Percentiles rank a stretch among this genome's conserved stretches.
Conservation (phyloP, 2,888 invertebrate genomes). For the Ormyrus labotus region DNA sequence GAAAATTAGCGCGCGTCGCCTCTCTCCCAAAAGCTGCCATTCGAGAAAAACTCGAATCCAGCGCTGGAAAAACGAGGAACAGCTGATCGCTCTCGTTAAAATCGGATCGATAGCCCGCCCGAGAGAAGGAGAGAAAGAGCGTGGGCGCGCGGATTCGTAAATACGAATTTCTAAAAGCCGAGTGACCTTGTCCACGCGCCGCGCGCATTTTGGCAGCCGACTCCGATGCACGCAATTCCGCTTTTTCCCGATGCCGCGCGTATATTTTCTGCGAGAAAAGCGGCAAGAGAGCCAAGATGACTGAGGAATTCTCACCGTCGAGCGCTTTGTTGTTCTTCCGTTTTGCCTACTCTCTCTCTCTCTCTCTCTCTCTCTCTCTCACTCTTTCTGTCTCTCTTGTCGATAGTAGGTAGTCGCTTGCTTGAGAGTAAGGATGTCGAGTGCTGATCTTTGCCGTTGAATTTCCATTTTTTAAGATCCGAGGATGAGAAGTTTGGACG, state of each 20-base stretch:
- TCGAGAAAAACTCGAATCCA: too few species aligned
- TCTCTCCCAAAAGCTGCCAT: too few species aligned
- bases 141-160: conserved; percentile 19
- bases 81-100: too few species aligned
- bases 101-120: too few species aligned
- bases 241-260: conserved; percentile 8
- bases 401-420: not conserved
- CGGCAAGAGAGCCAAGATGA: conserved; percentile 7
- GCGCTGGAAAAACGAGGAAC: too few species aligned
- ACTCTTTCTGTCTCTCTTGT: conserved; percentile 4
- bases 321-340: too few species aligned
- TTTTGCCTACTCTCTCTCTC: not conserved
- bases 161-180: conserved; percentile 50
- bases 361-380: not conserved
- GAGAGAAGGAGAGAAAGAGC: too few species aligned
- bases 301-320: not conserved
- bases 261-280: conserved; percentile 10
- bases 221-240: conserved; percentile 51
- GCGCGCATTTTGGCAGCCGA: conserved; percentile 47
- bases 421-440: not conserved
- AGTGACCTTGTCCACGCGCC: conserved; percentile 54
- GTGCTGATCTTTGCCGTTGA: conserved; percentile 41
- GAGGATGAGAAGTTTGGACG: conserved; percentile 58
- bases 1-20: too few species aligned
- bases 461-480: conserved; percentile 56